phyloP scores from a whole-genome alignment of 2,797 vertebrate species.

The Myiotriccus ornatus region DNA sequence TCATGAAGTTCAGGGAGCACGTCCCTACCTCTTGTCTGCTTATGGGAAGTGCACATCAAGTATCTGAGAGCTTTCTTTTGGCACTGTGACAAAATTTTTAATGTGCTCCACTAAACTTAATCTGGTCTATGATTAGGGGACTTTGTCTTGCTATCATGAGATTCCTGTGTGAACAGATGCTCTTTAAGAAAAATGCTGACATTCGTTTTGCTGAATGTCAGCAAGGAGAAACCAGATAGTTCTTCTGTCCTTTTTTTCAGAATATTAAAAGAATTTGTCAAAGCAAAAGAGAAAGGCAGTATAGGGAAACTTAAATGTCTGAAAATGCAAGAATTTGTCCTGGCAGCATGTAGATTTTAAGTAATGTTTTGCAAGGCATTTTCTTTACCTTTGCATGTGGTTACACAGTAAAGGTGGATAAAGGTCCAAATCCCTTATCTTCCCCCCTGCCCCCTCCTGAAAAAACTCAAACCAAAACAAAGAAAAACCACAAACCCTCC shows the following conservation, averaged over 20 bases:
- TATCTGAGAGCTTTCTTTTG: background rate
- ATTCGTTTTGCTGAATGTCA: background rate
- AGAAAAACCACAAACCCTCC: background rate
- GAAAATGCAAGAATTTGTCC: background rate
- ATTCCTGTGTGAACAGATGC: background rate
- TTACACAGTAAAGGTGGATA: background rate
- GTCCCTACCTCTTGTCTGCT: background rate
- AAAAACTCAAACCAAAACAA: background rate
- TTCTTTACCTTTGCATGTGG: background rate
- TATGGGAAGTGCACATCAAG: background rate
- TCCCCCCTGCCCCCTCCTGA: background rate
- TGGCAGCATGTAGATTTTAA: background rate
- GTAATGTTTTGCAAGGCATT: background rate
- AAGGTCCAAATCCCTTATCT: background rate
- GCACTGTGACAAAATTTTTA: background rate
- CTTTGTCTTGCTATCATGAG: background rate
- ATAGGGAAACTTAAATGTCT: background rate
- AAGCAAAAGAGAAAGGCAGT: background rate
- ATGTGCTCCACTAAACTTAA: background rate
- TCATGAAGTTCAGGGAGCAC: background rate
- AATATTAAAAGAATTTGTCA: background rate
- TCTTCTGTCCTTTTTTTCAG: background rate
- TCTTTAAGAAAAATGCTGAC: conserved; percentile 13
- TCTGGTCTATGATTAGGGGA: background rate
- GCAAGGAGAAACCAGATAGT: background rate